Evolutionary conservation across 1,140 invertebrate genomes (phyloP), one percentile per base, ranked within the genome.

Genomic region (Liolophura sinensis): DNA sequence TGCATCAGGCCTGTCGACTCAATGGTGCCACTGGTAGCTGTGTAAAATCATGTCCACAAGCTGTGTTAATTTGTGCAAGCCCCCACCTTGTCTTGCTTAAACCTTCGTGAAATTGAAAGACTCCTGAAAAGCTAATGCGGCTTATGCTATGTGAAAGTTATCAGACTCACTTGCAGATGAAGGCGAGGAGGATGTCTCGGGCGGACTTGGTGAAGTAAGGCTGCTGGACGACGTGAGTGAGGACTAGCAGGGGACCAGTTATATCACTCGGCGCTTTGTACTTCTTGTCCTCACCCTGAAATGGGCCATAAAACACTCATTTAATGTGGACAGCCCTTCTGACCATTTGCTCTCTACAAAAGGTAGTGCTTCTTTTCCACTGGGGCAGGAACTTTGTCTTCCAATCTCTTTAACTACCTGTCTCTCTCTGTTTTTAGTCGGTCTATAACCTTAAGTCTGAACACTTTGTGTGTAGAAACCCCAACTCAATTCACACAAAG

Each of bases 221-320:
- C 66, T 84, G 77, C 51, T 69, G 67, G 12, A 81, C 78, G 16
- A 77, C 54, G 62, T 79, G 73, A 12, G 75, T 74, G 51, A 86
- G 65, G 12, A 82, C 76, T n/a, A 82, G 48, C 7, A 86, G 65
- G 6, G 81, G 78, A n/a, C 85, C 85, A 27, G 67, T 74, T 7
- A 85, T 72, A 60, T 84, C 77, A 52, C 61, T 73, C 22, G 72
- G 73, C 18, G 79, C 72, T 20, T 71, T 73, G 58, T 75, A 73
- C n/a, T 79, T 77, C 64, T 83, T 83, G 59, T 85, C 79, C 77
- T 86, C 83, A 50, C 75, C 63, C 76, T 77, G 70, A 48, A 57
- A 67, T 14, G 1, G 51, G 12, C 7, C 18, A 58, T 31, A 58
- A 31, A 58, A 18, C 18, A 22, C 57, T 22, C 18, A 15, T 31